Percentiles rank a stretch among this genome's conserved stretches.
Evolutionary conservation across 2,888 invertebrate species (phyloP).

Genomic region (Plebejus melissa): DNA sequence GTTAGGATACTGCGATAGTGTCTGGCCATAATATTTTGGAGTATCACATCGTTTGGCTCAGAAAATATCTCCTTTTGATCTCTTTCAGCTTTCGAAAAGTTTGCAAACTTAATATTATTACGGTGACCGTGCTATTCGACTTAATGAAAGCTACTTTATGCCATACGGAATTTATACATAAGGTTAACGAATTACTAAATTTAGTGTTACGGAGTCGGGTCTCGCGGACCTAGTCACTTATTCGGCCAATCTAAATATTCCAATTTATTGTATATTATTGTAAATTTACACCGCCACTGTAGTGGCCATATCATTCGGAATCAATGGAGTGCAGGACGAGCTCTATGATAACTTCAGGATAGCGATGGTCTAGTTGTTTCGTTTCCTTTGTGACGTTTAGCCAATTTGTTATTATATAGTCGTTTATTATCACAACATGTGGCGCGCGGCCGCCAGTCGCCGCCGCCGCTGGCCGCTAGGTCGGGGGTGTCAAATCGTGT

Average conservation of each 20-base stretch:
- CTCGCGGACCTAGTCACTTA: conserved; percentile 76
- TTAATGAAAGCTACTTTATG: conserved; percentile 79
- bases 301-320: conserved; percentile 66
- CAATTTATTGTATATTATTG: conserved; percentile 74
- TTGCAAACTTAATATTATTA: conserved; percentile 74
- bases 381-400: conserved; percentile 73
- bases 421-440: conserved; percentile 66
- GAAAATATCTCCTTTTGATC: conserved; percentile 78
- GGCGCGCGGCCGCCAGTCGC: too few relatives aligned
- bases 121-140: conserved; percentile 68
- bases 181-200: conserved; percentile 80
- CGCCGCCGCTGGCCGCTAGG: conserved; percentile 50
- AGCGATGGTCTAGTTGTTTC: conserved; percentile 79
- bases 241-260: conserved; percentile 78
- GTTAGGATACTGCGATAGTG: conserved; percentile 78
- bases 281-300: conserved; percentile 68
- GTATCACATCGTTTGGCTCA: conserved; percentile 79
- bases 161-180: conserved; percentile 79
- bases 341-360: conserved; percentile 73
- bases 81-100: conserved; percentile 78
- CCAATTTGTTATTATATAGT: conserved; percentile 72
- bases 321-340: conserved; percentile 77
- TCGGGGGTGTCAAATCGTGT: conserved; percentile 77
- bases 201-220: conserved; percentile 74
- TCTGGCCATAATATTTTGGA: conserved; percentile 79